A percentile compares a stretch with the other conserved stretches of the same genome.
phyloP scores from a whole-genome alignment of 2,113 vertebrate genomes.

The Camelus bactrianus region DNA sequence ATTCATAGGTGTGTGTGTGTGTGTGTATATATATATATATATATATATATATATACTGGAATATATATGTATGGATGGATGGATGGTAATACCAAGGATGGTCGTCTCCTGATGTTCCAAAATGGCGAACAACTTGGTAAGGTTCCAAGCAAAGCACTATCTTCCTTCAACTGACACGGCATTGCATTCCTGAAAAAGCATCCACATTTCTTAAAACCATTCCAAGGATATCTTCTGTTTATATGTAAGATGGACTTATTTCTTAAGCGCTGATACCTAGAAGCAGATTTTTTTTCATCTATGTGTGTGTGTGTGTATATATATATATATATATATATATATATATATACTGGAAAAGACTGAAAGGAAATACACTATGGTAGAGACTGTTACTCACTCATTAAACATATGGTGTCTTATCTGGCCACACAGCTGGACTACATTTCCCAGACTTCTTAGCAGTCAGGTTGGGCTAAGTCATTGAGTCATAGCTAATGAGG shows the following conservation, averaged over 20 bases:
- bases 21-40: too few species aligned
- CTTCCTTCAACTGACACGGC: background rate
- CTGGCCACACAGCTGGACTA: background rate
- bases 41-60: too few species aligned
- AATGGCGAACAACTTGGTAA: background rate
- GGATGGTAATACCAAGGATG: background rate
- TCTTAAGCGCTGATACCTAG: background rate
- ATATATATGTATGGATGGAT: too few species aligned
- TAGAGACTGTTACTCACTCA: background rate
- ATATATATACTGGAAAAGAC: background rate
- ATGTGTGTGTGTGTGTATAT: too few species aligned
- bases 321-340: background rate
- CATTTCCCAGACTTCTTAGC: background rate
- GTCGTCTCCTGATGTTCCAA: background rate
- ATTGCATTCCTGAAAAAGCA: background rate
- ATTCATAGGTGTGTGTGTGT: background rate
- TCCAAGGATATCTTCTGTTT: background rate
- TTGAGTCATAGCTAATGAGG: background rate
- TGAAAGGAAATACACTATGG: constrained; percentile 10
- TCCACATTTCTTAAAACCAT: background rate
- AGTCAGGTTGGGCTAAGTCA: background rate
- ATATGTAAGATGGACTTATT: background rate
- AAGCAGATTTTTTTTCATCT: background rate
- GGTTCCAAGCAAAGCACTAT: background rate
- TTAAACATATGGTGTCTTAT: background rate